Evolutionary conservation across 1,140 invertebrate genomes (phyloP).

Genomic region (Frieseomelitta varia): DNA sequence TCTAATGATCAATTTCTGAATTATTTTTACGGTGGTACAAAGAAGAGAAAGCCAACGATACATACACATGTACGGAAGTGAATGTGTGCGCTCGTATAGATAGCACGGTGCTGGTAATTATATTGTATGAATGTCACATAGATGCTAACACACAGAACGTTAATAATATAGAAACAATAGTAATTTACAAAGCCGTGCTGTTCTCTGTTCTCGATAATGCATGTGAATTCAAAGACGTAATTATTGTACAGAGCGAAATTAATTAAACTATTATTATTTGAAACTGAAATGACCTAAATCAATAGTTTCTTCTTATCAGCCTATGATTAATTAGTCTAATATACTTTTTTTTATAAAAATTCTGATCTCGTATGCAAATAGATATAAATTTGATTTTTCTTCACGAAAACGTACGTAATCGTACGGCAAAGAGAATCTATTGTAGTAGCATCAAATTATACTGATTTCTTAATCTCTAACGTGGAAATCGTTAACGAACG

Average conservation of each 20-base stretch:
- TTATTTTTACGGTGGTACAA: no score
- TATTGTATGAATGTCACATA: not conserved
- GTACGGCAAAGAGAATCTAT: no score
- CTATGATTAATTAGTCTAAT: not conserved
- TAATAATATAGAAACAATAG: not conserved
- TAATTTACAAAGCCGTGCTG: not conserved
- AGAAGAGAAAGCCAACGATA: no score
- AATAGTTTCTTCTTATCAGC: not conserved
- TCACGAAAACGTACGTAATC: no score
- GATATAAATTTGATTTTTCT: no score
- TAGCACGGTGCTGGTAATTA: not conserved
- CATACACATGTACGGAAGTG: no score
- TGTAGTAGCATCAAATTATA: no score
- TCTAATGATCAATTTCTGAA: no score
- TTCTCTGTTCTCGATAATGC: not conserved
- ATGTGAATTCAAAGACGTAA: not conserved
- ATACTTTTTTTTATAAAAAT: not conserved
- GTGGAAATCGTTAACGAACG: no score
- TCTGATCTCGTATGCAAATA: not conserved
- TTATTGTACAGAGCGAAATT: not conserved
- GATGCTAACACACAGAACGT: no score
- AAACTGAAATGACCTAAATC: not conserved
- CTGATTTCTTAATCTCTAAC: no score
- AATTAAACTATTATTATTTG: not conserved
- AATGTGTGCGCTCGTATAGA: no score